phyloP scores from a whole-genome alignment of 2,888 invertebrate genomes.

The Chloroclysta siterata region DNA sequence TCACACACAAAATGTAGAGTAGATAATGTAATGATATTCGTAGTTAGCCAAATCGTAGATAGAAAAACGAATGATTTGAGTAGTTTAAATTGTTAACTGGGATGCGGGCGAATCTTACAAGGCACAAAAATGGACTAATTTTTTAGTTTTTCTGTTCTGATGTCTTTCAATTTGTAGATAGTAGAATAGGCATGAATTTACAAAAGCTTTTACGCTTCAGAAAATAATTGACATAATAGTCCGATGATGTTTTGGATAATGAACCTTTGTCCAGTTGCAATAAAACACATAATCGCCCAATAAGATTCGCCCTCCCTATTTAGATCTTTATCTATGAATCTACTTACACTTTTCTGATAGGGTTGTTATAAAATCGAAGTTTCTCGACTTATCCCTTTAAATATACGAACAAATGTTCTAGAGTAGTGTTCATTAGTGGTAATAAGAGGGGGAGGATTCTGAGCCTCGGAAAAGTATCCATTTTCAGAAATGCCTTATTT shows the following conservation, averaged over 20 bases:
- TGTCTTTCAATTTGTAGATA: not conserved
- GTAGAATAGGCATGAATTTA: too few species aligned
- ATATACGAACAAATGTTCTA: conserved; percentile 31
- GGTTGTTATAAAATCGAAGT: conserved; percentile 26
- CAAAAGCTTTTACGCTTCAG: too few species aligned
- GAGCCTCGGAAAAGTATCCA: not conserved
- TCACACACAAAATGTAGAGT: conserved; percentile 18
- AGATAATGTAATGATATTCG: conserved; percentile 28
- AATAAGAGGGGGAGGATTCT: conserved; percentile 10
- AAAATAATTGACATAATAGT: too few species aligned
- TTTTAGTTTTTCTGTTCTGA: too few species aligned
- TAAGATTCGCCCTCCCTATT: conserved; percentile 18
- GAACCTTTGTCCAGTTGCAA: not conserved
- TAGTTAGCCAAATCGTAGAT: conserved; percentile 39
- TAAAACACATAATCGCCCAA: not conserved
- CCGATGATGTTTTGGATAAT: not conserved
- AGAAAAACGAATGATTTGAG: conserved; percentile 42
- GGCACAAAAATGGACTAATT: not conserved
- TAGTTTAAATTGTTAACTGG: conserved; percentile 34
- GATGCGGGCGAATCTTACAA: conserved; percentile 19
- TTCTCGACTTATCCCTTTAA: conserved; percentile 16
- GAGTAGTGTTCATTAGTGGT: conserved; percentile 30
- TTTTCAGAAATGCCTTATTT: not conserved
- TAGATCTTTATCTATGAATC: conserved; percentile 25
- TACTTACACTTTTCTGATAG: conserved; percentile 19